Percentiles rank a stretch among this genome's conserved stretches.
phyloP scores from a whole-genome alignment of 2,888 invertebrate genomes.

The Muschampia plurimacula region DNA sequence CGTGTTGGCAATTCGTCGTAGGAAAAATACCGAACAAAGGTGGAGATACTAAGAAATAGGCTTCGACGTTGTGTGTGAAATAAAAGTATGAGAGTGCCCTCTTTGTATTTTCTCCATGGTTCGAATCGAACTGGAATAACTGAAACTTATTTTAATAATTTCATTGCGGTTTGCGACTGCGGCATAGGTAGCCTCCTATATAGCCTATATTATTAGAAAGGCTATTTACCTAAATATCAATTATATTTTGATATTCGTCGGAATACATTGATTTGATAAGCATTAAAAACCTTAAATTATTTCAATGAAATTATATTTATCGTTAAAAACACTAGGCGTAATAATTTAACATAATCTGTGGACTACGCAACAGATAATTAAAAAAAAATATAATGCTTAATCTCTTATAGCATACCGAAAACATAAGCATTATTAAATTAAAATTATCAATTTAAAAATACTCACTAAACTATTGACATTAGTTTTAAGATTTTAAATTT shows the following conservation, averaged over 20 bases:
- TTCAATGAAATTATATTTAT: background rate
- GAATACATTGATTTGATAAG: background rate
- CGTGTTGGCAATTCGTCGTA: too few relatives aligned
- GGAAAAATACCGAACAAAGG: too few relatives aligned
- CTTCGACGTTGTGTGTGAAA: background rate
- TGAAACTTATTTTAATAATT: background rate
- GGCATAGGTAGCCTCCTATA: background rate
- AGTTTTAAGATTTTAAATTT: too few relatives aligned
- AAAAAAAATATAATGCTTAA: background rate
- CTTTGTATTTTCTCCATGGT: background rate
- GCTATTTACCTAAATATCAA: too few relatives aligned
- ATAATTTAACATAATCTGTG: background rate
- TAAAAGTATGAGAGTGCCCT: background rate
- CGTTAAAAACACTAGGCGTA: background rate
- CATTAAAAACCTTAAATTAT: background rate
- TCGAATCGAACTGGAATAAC: too few relatives aligned
- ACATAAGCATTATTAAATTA: too few relatives aligned
- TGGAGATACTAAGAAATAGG: too few relatives aligned
- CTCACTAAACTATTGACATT: too few relatives aligned
- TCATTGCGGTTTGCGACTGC: background rate
- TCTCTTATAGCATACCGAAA: background rate
- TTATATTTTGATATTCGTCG: background rate
- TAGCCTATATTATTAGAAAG: too few relatives aligned
- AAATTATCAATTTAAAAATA: too few relatives aligned
- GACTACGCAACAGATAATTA: background rate